Conservation (phyloP, 2,888 invertebrate genomes). For the Alviniconcha strummeri region DNA sequence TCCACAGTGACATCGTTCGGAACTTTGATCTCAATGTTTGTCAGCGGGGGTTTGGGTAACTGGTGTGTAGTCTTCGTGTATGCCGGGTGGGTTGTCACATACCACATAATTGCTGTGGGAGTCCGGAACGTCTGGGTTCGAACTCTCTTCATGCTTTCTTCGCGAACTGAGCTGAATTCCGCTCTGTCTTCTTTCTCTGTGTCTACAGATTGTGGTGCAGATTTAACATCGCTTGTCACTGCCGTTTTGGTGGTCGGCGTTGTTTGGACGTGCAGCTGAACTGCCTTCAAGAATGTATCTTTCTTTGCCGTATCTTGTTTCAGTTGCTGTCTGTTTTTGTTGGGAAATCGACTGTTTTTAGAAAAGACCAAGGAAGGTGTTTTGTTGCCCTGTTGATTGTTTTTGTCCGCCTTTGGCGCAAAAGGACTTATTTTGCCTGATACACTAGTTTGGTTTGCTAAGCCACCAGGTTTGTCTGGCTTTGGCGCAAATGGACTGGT, state of each 20-base stretch:
- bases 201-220: no score
- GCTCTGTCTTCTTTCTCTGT: not conserved
- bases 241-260: no score
- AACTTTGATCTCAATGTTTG: constrained; percentile 11
- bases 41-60: not conserved
- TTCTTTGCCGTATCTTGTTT: not conserved
- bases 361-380: no score
- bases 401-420: no score
- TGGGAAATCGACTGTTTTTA: not conserved
- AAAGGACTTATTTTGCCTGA: no score
- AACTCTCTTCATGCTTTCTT: constrained; percentile 27
- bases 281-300: not conserved
- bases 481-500: no score
- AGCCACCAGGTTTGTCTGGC: no score
- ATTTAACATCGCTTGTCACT: no score
- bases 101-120: constrained; percentile 32
- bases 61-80: not conserved
- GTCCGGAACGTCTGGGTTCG: constrained; percentile 34
- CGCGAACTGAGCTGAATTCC: not conserved
- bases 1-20: not conserved
- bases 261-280: no score
- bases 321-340: not conserved
- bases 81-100: constrained; percentile 25
- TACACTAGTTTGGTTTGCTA: no score
- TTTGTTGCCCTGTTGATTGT: no score